Percentiles rank a stretch among this genome's conserved stretches.
These are phyloP conservation scores for Suillia variegata DNA, from an alignment of 2,888 invertebrate genomes.

Conservation along the genomic window DNA sequence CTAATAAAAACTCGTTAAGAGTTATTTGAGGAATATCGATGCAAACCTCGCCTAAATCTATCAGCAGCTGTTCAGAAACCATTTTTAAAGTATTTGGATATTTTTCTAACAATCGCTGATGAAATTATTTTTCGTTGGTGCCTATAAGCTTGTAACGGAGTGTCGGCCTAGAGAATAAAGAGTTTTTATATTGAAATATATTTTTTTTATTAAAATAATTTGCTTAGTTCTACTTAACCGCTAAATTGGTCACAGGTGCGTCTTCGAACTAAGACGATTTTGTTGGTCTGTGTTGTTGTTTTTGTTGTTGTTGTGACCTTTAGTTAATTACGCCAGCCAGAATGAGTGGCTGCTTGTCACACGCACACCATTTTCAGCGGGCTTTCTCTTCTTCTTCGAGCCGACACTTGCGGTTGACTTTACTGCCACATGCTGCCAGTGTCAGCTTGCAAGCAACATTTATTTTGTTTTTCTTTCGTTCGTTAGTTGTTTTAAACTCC, in stretches of 20 bases:
- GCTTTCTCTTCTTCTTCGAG: neutral
- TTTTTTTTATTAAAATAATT: neutral
- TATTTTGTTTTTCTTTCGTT: neutral
- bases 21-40: no score
- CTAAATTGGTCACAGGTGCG: slow-evolving; percentile 32
- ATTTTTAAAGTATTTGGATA: no score
- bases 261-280: neutral
- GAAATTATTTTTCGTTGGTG: no score
- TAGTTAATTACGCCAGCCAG: neutral
- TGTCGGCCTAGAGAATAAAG: no score
- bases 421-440: neutral
- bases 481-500: no score
- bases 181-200: no score
- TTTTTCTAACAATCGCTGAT: no score
- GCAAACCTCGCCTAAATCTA: no score
- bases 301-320: neutral
- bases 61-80: no score
- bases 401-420: neutral
- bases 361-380: neutral
- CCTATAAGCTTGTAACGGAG: no score
- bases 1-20: no score
- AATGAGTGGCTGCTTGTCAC: neutral
- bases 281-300: no score
- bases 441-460: neutral
- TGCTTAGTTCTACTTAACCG: neutral